Evolutionary conservation across 2,888 invertebrate genomes (phyloP).

Genomic region (Eristalis arbustorum): DNA sequence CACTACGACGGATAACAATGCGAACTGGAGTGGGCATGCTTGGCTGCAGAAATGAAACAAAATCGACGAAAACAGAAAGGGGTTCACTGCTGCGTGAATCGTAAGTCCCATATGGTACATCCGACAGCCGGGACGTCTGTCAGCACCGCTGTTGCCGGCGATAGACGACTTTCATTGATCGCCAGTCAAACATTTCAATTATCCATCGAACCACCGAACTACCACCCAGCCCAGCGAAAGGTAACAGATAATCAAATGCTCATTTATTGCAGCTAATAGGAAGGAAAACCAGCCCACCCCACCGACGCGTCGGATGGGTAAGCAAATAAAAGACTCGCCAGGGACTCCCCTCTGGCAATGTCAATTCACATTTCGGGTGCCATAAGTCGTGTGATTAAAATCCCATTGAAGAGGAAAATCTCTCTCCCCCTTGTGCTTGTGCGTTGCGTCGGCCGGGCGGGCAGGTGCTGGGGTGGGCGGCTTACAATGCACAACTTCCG

Average conservation of each 20-base stretch:
- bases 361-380: constrained; percentile 80
- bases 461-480: constrained; percentile 66
- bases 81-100: constrained; percentile 47
- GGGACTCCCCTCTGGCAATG: constrained; percentile 70
- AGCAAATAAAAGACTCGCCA: constrained; percentile 60
- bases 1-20: constrained; percentile 37
- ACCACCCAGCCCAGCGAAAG: constrained; percentile 13
- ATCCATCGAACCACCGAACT: constrained; percentile 6
- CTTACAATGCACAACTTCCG: constrained; percentile 62
- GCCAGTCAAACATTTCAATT: constrained; percentile 60
- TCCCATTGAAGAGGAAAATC: constrained; percentile 75
- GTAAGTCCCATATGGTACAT: constrained; percentile 59
- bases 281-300: constrained; percentile 46
- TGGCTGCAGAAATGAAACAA: constrained; percentile 20
- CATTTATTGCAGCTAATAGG: constrained; percentile 80
- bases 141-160: constrained; percentile 12
- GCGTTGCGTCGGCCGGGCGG: constrained; percentile 20
- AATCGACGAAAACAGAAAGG: not conserved
- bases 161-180: constrained; percentile 39
- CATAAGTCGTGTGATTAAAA: constrained; percentile 81
- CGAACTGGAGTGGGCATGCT: constrained; percentile 7
- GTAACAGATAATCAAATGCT: constrained; percentile 76
- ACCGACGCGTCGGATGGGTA: constrained; percentile 38
- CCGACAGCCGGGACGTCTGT: constrained; percentile 44
- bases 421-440: constrained; percentile 46